These are phyloP conservation scores for Popillia japonica DNA, from an alignment of 1,140 invertebrate species.

Conservation along the genomic window DNA sequence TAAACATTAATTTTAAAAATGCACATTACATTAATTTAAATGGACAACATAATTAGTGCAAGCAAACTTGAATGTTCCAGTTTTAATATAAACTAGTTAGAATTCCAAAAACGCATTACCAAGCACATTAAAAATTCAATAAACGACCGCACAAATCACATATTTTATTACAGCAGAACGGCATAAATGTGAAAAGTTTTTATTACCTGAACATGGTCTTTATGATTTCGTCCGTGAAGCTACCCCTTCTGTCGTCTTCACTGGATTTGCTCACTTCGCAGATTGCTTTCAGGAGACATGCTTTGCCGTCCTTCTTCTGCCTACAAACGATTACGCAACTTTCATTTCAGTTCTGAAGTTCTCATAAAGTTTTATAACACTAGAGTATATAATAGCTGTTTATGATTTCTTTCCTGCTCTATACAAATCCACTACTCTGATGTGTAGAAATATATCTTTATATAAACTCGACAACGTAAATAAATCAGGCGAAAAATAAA, in stretches of 20 bases:
- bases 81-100: too few relatives aligned
- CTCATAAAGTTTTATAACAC: neutral
- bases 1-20: too few relatives aligned
- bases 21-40: too few relatives aligned
- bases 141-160: neutral
- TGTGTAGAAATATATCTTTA: too few relatives aligned
- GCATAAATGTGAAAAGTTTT: neutral
- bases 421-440: neutral
- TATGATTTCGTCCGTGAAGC: slow-evolving; percentile 64
- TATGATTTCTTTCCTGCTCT: neutral
- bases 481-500: too few relatives aligned
- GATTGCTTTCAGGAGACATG: slow-evolving; percentile 65
- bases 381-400: neutral
- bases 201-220: slow-evolving; percentile 64
- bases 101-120: too few relatives aligned
- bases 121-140: neutral
- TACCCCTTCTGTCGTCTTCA: slow-evolving; percentile 51
- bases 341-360: slow-evolving; percentile 4
- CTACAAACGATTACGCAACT: slow-evolving; percentile 48
- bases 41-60: too few relatives aligned
- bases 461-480: too few relatives aligned
- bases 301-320: slow-evolving; percentile 62
- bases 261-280: slow-evolving; percentile 59
- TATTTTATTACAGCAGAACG: too few relatives aligned
- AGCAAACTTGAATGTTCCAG: too few relatives aligned